Evolutionary conservation across 1,140 invertebrate genomes (phyloP).

Genomic region (Scylla paramamosain): DNA sequence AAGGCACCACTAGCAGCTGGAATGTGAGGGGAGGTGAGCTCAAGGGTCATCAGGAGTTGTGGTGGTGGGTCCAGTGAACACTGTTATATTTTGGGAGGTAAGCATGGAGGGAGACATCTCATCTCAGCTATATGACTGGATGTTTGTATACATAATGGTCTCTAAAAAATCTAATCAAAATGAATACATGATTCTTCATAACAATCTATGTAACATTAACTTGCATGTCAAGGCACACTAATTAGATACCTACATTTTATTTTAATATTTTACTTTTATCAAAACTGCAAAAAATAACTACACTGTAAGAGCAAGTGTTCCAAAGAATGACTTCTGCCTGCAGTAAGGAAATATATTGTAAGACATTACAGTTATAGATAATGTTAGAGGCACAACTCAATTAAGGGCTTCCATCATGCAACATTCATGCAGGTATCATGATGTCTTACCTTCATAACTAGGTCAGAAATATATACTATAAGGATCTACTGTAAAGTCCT

Average conservation of each 20-base stretch:
- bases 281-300: not conserved
- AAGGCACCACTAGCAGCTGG: not conserved
- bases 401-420: not conserved
- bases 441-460: not conserved
- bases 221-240: not conserved
- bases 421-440: not conserved
- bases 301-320: no score
- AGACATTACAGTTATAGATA: not conserved
- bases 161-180: not conserved
- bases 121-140: not conserved
- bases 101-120: not conserved
- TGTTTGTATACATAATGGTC: not conserved
- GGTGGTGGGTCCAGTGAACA: no score
- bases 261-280: not conserved
- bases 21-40: not conserved
- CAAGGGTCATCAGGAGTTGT: not conserved
- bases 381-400: not conserved
- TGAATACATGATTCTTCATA: not conserved
- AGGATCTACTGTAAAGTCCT: not conserved
- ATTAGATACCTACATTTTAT: not conserved
- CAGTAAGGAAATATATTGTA: not conserved
- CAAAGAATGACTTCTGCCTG: not conserved
- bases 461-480: slow-evolving; percentile 2
- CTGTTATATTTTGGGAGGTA: no score
- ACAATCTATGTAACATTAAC: not conserved